A percentile compares a stretch with the other conserved stretches of the same genome.
phyloP scores from a whole-genome alignment of 2,113 vertebrate species.

The Neolamprologus fasciatus region DNA sequence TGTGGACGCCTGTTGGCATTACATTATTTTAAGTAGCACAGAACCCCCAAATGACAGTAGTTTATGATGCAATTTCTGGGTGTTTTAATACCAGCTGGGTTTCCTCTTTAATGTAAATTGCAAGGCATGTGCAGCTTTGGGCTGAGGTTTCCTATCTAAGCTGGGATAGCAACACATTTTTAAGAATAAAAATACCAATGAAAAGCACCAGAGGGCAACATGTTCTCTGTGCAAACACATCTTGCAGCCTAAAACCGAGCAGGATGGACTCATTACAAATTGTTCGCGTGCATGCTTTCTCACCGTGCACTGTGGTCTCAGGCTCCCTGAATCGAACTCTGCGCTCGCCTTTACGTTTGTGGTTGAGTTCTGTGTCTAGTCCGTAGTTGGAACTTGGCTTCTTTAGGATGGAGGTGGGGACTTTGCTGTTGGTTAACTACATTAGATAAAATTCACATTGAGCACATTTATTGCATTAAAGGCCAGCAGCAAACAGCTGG shows the following conservation, averaged over 20 bases:
- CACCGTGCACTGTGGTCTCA: slow-evolving; percentile 81
- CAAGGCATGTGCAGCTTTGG: neutral
- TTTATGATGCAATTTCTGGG: slow-evolving; percentile 14
- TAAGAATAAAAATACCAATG: neutral
- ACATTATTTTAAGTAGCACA: slow-evolving; percentile 16
- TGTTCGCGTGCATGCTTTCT: neutral
- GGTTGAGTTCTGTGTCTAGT: slow-evolving; percentile 26
- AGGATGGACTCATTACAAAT: neutral
- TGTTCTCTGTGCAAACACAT: neutral
- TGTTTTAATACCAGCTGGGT: slow-evolving; percentile 14
- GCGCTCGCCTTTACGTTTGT: slow-evolving; percentile 70
- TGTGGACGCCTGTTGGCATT: slow-evolving; percentile 4
- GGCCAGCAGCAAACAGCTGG: neutral
- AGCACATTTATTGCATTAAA: neutral
- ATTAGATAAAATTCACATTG: neutral
- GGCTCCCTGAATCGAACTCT: slow-evolving; percentile 86
- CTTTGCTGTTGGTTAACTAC: slow-evolving; percentile 61
- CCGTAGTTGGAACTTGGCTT: slow-evolving; percentile 46
- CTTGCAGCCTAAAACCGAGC: neutral
- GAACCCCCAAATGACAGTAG: slow-evolving; percentile 6
- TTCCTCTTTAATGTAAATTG: neutral
- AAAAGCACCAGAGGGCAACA: slow-evolving; percentile 24
- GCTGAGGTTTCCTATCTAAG: neutral
- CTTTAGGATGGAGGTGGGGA: slow-evolving; percentile 83
- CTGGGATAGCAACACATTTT: neutral